phyloP scores from a whole-genome alignment of 2,797 vertebrate species.

The Varecia variegata region DNA sequence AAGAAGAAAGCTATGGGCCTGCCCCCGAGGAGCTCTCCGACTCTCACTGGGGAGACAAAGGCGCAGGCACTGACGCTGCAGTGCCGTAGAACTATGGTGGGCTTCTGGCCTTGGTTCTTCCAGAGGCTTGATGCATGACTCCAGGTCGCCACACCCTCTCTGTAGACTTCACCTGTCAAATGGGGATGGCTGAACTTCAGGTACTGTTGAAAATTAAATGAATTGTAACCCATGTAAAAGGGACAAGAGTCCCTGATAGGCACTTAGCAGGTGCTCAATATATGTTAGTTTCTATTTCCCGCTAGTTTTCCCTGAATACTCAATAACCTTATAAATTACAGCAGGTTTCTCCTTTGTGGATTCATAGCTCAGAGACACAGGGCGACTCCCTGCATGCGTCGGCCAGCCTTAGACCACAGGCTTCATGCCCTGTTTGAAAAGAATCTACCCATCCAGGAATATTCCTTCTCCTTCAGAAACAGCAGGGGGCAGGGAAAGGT shows the following conservation, averaged over 20 bases:
- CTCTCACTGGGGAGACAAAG: background rate
- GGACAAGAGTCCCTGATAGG: background rate
- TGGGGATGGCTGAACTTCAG: background rate
- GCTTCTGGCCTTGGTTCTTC: background rate
- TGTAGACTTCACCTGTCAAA: background rate
- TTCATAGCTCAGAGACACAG: background rate
- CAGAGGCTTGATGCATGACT: background rate
- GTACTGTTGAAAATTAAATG: background rate
- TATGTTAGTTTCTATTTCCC: background rate
- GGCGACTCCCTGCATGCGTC: background rate
- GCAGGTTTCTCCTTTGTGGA: background rate
- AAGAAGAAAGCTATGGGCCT: background rate
- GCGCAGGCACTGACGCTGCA: background rate
- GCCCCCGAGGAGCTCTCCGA: background rate
- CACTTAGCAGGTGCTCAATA: background rate
- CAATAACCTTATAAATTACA: background rate
- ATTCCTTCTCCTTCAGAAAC: background rate
- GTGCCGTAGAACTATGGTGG: accelerated
- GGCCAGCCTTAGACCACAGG: background rate
- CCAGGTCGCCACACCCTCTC: background rate
- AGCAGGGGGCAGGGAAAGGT: background rate
- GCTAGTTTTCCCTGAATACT: background rate
- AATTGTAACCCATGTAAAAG: background rate
- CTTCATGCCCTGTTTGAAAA: background rate
- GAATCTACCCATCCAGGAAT: background rate